Evolutionary conservation across 2,888 invertebrate genomes (phyloP).

Genomic region (Copidosoma aretas): DNA sequence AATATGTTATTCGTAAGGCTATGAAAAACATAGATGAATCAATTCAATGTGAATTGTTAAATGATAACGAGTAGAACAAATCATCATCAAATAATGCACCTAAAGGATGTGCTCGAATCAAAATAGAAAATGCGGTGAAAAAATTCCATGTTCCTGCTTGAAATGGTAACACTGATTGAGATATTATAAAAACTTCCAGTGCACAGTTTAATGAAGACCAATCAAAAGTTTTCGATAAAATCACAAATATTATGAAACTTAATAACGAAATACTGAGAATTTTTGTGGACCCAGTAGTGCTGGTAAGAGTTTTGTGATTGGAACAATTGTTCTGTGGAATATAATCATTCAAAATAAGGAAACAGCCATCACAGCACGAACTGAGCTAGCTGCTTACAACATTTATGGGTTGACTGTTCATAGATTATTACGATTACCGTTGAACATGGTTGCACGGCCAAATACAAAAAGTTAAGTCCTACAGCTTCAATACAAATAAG

Average conservation of each 20-base stretch:
- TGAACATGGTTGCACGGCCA: background rate
- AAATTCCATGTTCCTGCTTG: background rate
- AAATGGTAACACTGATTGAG: background rate
- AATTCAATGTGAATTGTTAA: no score
- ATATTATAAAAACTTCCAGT: background rate
- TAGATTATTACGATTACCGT: slow-evolving; percentile 1
- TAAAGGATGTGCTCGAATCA: background rate
- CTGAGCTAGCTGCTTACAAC: background rate
- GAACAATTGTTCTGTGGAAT: background rate
- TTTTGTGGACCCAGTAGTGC: background rate
- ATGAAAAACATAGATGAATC: background rate
- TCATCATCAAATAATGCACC: no score
- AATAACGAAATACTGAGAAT: background rate
- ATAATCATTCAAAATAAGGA: background rate
- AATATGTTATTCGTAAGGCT: background rate
- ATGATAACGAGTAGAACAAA: no score
- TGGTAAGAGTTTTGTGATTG: background rate
- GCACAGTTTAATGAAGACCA: background rate
- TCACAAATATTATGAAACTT: background rate
- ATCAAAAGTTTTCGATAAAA: background rate
- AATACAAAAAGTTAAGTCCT: slow-evolving; percentile 48
- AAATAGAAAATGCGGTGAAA: background rate
- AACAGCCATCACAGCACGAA: slow-evolving; percentile 27
- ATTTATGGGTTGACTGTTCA: background rate
- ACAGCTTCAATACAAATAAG: slow-evolving; percentile 45